Evolutionary conservation across 2,113 vertebrate genomes (phyloP).

Genomic region (Oreochromis spilurus): DNA sequence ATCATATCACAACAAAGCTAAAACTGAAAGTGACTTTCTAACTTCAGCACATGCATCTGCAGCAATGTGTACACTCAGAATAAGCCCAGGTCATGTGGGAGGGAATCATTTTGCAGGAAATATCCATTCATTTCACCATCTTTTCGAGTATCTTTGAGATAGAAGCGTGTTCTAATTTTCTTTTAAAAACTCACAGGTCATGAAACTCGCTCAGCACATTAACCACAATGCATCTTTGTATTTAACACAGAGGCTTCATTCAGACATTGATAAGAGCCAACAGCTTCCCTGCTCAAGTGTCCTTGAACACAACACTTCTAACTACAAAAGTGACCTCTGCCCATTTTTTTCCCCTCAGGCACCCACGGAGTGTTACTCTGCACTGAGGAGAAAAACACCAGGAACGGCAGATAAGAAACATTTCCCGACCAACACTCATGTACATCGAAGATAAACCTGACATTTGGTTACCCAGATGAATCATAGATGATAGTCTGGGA

Average conservation of each 20-base stretch:
- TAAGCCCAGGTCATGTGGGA: neutral
- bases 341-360: neutral
- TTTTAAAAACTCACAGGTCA: neutral
- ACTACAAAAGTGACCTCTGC: neutral
- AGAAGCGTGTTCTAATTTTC: neutral
- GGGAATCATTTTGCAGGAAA: neutral
- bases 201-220: neutral
- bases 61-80: neutral
- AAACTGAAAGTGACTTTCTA: neutral
- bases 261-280: neutral
- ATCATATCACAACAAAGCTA: neutral
- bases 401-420: neutral
- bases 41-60: neutral
- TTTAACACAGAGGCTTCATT: neutral
- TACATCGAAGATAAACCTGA: neutral
- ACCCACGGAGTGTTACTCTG: neutral
- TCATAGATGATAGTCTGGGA: neutral
- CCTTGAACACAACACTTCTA: neutral
- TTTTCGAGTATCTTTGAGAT: no score
- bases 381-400: neutral
- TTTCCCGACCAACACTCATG: neutral
- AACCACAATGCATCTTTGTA: neutral
- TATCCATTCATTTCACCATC: neutral
- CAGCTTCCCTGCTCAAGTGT: neutral
- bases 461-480: constrained; percentile 17